Evolutionary conservation across 2,888 invertebrate genomes (phyloP), one percentile per base, ranked within the genome.

Genomic region (Malthinus flaveolus): DNA sequence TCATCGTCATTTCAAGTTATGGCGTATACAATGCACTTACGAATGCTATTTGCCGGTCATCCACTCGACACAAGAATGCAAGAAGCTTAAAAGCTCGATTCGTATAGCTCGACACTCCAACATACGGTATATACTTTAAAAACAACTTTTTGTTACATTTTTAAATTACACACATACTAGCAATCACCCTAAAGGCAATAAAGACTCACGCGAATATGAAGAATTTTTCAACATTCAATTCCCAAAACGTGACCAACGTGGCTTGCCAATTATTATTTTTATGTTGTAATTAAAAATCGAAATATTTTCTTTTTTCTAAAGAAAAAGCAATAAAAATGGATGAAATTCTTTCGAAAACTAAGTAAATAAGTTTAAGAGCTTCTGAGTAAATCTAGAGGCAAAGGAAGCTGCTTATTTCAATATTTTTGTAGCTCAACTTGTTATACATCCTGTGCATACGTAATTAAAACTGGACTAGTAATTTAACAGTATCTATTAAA

Each of bases 41-140:
- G 34, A 58, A 58, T 42, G 61, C 57, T 58, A 49, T 62, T 60
- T 54, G 51, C 58, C 59, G 61, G 59, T 62, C 64, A 59, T 52
- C 59, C 64, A 61, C 63, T 63, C 56, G 46, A 37, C 58, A 50
- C 50, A 58, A 56, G 61, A 54, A 58, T 60, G 55, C 60, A 59
- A 46, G 44, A 13, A 23, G 5, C 23, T 23, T 23, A 23, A 23
- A 23, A 23, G 23, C 23, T 23, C 23, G 23, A 23, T 23, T 23
- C 23, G 23, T 5, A 23, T 23, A 23, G 23, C 23, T 23, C 3
- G 23, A 23, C 23, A 23, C 23, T 23, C 23, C 23, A 23, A 23
- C 23, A 23, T 23, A 23, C 23, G 23, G 23, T 23, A 23, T 23
- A 23, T 23, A 23, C 23, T 42, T 42, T 42, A n/a, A 42, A 13